phyloP scores from a whole-genome alignment of 2,888 invertebrate genomes.

The Labia minor region DNA sequence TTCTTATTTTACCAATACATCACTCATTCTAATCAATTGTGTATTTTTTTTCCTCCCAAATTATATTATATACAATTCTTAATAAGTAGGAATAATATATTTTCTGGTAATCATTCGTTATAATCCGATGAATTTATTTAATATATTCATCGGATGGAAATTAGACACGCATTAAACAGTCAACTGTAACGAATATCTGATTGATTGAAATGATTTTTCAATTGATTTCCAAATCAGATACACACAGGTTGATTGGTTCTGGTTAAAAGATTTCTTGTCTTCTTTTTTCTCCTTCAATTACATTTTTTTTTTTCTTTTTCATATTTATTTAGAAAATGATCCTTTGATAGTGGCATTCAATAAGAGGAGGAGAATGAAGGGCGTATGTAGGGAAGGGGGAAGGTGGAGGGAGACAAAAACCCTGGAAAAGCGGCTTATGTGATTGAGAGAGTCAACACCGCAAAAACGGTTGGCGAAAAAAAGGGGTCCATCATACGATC shows the following conservation, averaged over 20 bases:
- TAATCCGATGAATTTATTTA: too few species aligned
- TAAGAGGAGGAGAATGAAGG: not conserved
- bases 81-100: too few species aligned
- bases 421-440: not conserved
- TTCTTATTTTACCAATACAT: too few species aligned
- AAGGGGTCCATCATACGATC: not conserved
- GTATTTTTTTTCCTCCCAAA: too few species aligned
- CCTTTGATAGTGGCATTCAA: not conserved
- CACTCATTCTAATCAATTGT: too few species aligned
- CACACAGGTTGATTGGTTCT: not conserved
- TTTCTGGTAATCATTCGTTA: too few species aligned
- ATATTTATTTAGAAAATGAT: not conserved
- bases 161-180: not conserved
- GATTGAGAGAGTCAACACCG: slow-evolving; percentile 13
- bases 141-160: not conserved
- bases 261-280: not conserved
- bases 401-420: too few species aligned
- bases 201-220: not conserved
- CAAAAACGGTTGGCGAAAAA: slow-evolving; percentile 1
- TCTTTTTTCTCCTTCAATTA: not conserved
- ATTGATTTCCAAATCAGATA: not conserved
- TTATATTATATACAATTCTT: too few species aligned
- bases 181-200: not conserved
- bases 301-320: too few species aligned
- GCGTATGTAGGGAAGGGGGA: too few species aligned